Evolutionary conservation across 2,797 vertebrate genomes (phyloP), one percentile per base, ranked within the genome.

Genomic region (Limnodromus scolopaceus): DNA sequence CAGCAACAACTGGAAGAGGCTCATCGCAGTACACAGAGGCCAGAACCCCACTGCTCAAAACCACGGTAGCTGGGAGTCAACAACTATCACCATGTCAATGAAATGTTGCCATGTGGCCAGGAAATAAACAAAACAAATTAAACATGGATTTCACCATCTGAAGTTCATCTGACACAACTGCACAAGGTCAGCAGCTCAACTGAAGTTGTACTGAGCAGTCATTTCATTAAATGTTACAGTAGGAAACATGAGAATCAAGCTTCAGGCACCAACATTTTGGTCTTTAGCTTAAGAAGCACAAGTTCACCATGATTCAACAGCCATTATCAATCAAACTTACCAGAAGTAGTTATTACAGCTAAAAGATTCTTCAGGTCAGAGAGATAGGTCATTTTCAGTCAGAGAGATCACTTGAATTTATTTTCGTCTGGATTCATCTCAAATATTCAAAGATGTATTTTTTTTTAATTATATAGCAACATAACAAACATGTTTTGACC

Each of bases 191-290:
- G 70, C 51, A 93, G 66, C 84, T 41, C 70, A 48, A 46, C 34
- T 74, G 75, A 92, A 68, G 51, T 28, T 43, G n/a, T 28, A 54
- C 20, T 24, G 23, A 84, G 41, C n/a, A 84, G 49, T 77, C 0
- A 0, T 70, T 81, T 46, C 54, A 49, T 64, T 68, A 81, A 97
- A 93, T 95, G 97, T 97, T 98, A 97, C 89, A 97, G 98, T 92
- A 97, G 97, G 95, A 98, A 98, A 98, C 94, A 97, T 88, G 97
- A 98, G 98, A 71, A 68, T 96, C 74, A 61, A 97, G 96, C 90
- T 98, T 97, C 97, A 98, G 98, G 98, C 97, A 98, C 94, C 96
- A 97, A 96, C 98, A 83, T 76, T 98, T 98, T 98, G 97, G 98
- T 96, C 97, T 98, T 98, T 95, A 95, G 96, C 96, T 97, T 87